Evolutionary conservation across 1,140 invertebrate species (phyloP).

Genomic region (Lordiphosa mommai): DNA sequence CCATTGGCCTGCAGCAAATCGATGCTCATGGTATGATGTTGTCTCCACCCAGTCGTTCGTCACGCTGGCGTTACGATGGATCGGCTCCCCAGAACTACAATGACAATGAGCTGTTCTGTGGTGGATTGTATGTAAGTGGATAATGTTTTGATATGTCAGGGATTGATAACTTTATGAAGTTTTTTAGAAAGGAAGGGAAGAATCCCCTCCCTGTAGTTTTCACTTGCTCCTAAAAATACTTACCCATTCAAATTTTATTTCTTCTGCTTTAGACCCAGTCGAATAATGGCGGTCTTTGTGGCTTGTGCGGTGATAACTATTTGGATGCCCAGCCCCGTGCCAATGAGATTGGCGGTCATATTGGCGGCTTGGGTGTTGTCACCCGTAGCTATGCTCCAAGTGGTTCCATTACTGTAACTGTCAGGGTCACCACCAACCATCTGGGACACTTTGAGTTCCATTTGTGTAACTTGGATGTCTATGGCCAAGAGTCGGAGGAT

Average conservation of each 20-base stretch:
- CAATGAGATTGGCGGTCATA: constrained; percentile 84
- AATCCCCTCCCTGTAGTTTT: too few species aligned
- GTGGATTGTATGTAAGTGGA: constrained; percentile 82
- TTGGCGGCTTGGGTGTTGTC: constrained; percentile 82
- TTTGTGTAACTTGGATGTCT: constrained; percentile 81
- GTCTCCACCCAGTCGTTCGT: constrained; percentile 84
- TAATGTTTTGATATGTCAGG: background rate
- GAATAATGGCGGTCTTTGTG: constrained; percentile 82
- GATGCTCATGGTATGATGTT: constrained; percentile 85
- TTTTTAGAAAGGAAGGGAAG: too few species aligned
- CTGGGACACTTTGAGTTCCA: constrained; percentile 82
- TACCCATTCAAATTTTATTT: too few species aligned
- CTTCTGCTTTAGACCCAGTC: constrained; percentile 29
- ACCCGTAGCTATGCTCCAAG: constrained; percentile 74
- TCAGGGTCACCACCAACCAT: constrained; percentile 82
- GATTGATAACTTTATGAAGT: background rate
- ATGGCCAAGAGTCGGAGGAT: constrained; percentile 81
- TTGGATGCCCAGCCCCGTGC: constrained; percentile 80
- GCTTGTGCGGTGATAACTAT: constrained; percentile 83
- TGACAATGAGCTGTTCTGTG: constrained; percentile 86
- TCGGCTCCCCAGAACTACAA: constrained; percentile 82
- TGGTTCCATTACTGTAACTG: constrained; percentile 68
- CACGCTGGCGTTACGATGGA: constrained; percentile 84
- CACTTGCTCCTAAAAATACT: too few species aligned
- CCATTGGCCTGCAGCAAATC: constrained; percentile 55